A percentile compares a stretch with the other conserved stretches of the same genome.
Conservation (phyloP, 2,113 vertebrate genomes). For the Ancistrus triradiatus region DNA sequence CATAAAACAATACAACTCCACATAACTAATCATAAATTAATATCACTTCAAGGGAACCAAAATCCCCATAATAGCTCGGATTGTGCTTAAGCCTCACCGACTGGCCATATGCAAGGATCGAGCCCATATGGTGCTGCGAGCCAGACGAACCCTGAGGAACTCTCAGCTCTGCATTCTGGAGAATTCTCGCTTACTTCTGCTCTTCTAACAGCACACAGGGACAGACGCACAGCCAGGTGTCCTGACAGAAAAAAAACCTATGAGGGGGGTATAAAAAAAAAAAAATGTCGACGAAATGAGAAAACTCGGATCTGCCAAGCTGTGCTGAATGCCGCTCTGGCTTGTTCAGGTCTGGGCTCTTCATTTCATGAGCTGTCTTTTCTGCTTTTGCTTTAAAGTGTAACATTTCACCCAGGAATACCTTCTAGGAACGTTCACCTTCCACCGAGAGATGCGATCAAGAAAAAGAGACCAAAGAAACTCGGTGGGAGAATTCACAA, state of each 20-base stretch:
- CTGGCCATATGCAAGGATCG: not conserved
- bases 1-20: no score
- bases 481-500: no score
- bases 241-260: not conserved
- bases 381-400: no score
- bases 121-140: not conserved
- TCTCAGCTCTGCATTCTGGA: not conserved
- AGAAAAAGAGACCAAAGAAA: no score
- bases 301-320: constrained; percentile 1
- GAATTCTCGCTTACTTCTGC: not conserved
- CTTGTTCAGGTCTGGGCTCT: no score
- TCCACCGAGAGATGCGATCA: no score
- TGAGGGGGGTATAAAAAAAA: no score
- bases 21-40: no score
- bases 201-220: not conserved
- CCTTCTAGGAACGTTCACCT: no score
- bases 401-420: no score
- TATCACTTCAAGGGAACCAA: no score
- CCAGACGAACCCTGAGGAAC: not conserved
- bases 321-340: not conserved
- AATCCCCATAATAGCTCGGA: not conserved
- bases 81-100: not conserved
- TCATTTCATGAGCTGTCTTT: no score
- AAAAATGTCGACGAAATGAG: not conserved
- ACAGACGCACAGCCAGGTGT: constrained; percentile 8